Base-by-base conservation (phyloP, 2,797 vertebrate species). In the Pipistrellus pygmaeus region DNA sequence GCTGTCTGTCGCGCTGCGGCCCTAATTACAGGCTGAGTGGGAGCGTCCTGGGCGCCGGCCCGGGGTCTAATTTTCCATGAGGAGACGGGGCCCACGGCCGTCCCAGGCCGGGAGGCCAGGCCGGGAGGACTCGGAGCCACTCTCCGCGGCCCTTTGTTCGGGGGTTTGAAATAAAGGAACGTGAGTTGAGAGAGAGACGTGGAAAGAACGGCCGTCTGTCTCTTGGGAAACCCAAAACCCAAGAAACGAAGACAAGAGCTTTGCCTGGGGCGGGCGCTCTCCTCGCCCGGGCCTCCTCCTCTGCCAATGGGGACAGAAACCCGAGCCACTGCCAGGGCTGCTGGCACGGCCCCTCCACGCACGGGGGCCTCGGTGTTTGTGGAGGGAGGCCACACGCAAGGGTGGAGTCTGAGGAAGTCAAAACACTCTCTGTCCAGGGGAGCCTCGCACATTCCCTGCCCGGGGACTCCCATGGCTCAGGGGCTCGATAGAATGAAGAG, bases 161-260 rank as follows among this genome's bases (percentile, higher is more conserved):
- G 60, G 81, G 88, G 89, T 93, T 80, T 96, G 21, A 57, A n/a
- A n/a, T n/a, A n/a, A n/a, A n/a, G n/a, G n/a, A n/a, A n/a, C n/a
- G n/a, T n/a, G n/a, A n/a, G n/a, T n/a, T n/a, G n/a, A 11, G 17
- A 57, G n/a, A 11, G 17, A 32, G 18, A 75, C 3, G 30, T 3
- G 13, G 64, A 41, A 68, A 44, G 57, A 64, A 75, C 53, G 41
- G 55, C 44, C 53, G 41, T 2, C 93, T 83, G 93, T 86, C 93
- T 96, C 92, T 97, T 95, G 93, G 6, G 94, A 82, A 97, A 97
- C 95, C 97, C 95, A 95, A 96, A 95, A 21, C 72, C 71, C 93
- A 81, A 97, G 96, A 93, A 95, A 96, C 94, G 96, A 93, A 97
- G 96, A 92, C 95, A 46, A 3, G 81, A 51, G 41, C 10, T 71